phyloP scores from a whole-genome alignment of 2,113 vertebrate genomes.

The Sarotherodon lohbergeri region DNA sequence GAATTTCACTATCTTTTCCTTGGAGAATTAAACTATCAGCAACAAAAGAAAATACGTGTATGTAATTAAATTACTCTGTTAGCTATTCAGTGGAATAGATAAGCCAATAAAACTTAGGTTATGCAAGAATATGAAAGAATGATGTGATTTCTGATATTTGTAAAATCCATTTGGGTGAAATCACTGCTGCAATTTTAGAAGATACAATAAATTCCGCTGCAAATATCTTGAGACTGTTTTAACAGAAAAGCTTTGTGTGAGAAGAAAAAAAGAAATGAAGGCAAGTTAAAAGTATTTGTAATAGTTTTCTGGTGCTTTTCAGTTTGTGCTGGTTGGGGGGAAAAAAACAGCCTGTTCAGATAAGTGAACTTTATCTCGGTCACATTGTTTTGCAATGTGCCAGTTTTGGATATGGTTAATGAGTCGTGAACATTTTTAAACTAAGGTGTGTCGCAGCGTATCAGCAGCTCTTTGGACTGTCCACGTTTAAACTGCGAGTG shows the following conservation, averaged over 20 bases:
- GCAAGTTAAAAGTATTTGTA: not conserved
- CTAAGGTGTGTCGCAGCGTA: conserved; percentile 40
- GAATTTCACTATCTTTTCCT: not conserved
- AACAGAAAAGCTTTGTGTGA: not conserved
- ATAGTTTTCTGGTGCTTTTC: not conserved
- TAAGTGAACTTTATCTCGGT: not conserved
- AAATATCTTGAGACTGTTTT: not conserved
- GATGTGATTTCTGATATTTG: not conserved
- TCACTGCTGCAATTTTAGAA: not conserved
- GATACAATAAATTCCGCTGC: not conserved
- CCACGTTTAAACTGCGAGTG: conserved; percentile 38
- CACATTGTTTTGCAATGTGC: not conserved
- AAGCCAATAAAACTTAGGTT: not conserved
- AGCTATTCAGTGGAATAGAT: not conserved
- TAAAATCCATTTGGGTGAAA: not conserved
- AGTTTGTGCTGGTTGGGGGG: not conserved
- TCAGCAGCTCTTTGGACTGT: conserved; percentile 58
- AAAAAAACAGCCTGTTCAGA: not conserved
- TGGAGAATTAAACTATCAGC: not conserved
- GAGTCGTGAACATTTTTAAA: conserved; percentile 45
- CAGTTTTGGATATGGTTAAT: conserved; percentile 38
- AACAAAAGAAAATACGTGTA: not conserved
- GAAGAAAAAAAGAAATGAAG: not conserved
- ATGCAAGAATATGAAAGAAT: not conserved
- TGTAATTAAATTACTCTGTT: not conserved